phyloP scores from a whole-genome alignment of 2,888 invertebrate genomes.

The Eurytoma adleriae region DNA sequence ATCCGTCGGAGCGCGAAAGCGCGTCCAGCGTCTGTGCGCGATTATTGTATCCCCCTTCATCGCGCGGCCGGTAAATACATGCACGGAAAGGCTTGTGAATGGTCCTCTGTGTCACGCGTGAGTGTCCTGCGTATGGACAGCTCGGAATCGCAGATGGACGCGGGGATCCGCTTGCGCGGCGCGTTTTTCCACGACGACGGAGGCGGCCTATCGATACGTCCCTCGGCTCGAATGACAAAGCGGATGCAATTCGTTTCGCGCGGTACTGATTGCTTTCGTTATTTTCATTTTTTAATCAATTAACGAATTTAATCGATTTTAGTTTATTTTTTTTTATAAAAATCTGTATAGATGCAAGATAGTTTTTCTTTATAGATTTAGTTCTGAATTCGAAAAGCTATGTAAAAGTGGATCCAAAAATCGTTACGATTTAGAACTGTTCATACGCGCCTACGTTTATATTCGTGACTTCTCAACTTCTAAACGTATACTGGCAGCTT shows the following conservation, averaged over 20 bases:
- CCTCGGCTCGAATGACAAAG: not conserved
- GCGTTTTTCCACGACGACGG: too few species aligned
- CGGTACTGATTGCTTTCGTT: too few species aligned
- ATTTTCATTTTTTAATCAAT: too few species aligned
- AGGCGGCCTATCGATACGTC: too few species aligned
- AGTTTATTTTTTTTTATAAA: too few species aligned
- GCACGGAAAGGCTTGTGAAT: slow-evolving; percentile 44
- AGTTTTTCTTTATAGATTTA: too few species aligned
- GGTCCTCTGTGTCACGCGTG: slow-evolving; percentile 26
- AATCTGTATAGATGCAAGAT: too few species aligned
- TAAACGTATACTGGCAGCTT: slow-evolving; percentile 22
- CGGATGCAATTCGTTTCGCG: not conserved
- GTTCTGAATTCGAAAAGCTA: too few species aligned
- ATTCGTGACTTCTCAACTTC: not conserved
- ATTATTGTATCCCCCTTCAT: not conserved
- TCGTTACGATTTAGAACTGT: too few species aligned
- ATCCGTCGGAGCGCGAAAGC: slow-evolving; percentile 25
- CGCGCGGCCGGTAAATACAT: not conserved
- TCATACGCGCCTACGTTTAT: too few species aligned
- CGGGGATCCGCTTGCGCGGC: not conserved
- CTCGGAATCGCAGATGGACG: slow-evolving; percentile 19
- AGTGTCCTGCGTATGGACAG: slow-evolving; percentile 21
- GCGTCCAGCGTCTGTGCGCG: slow-evolving; percentile 1
- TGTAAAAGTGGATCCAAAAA: too few species aligned
- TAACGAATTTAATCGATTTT: too few species aligned